Percentiles rank a stretch among this genome's conserved stretches.
These are phyloP conservation scores for Manis pentadactyla DNA, from an alignment of 2,797 vertebrate species.

Conservation along the genomic window DNA sequence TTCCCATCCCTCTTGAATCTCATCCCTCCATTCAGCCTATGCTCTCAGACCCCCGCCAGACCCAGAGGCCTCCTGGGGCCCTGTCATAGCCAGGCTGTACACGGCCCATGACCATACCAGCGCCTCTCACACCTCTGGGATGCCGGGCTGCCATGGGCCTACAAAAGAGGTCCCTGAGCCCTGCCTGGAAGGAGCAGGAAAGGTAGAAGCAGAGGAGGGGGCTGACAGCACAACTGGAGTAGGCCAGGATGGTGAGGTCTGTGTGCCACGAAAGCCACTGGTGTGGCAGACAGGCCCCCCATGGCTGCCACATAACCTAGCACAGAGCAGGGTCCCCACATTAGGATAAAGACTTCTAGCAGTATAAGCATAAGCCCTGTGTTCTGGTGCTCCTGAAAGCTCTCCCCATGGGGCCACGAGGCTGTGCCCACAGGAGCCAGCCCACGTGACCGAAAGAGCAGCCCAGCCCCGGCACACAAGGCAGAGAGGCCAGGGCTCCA, in stretches of 20 bases:
- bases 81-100: neutral
- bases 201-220: constrained; percentile 67
- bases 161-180: constrained; percentile 33
- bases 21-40: neutral
- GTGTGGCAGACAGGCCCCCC: neutral
- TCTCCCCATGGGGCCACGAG: rapidly evolving
- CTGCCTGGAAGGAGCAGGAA: constrained; percentile 18
- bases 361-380: constrained; percentile 3
- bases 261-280: neutral
- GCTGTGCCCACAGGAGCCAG: constrained; percentile 32
- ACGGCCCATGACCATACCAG: neutral
- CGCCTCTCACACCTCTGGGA: neutral
- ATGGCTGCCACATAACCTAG: neutral
- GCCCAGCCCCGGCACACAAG: constrained; percentile 28
- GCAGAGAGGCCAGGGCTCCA: constrained; percentile 64
- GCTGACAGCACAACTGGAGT: constrained; percentile 54
- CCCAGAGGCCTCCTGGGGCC: neutral
- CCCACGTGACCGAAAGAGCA: constrained; percentile 57
- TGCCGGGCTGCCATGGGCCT: rapidly evolving
- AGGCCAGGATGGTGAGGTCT: constrained; percentile 60
- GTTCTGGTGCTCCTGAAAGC: neutral
- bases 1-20: neutral
- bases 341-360: constrained; percentile 16
- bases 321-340: constrained; percentile 63
- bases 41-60: neutral